Conservation (phyloP, 2,113 vertebrate genomes). For the Pelodiscus sinensis region DNA sequence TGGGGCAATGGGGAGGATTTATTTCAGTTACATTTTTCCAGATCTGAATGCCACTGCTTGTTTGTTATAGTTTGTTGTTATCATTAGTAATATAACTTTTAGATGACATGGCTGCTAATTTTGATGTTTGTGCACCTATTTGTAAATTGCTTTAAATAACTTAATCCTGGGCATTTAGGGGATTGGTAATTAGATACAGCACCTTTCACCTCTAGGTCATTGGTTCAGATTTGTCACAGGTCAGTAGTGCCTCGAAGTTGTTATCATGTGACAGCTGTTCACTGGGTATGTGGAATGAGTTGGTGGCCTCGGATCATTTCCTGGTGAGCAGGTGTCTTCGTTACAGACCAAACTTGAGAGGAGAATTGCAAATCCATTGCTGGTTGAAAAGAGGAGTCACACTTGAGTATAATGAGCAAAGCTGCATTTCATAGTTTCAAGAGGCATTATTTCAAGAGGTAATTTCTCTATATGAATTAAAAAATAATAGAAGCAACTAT, state of each 20-base stretch:
- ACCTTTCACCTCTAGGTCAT: slow-evolving; percentile 71
- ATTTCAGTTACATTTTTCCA: neutral
- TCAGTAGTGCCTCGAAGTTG: slow-evolving; percentile 63
- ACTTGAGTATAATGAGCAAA: neutral
- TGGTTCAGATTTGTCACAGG: slow-evolving; percentile 67
- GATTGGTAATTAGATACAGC: slow-evolving; percentile 68
- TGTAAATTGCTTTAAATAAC: slow-evolving; percentile 12
- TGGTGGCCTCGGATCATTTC: slow-evolving; percentile 58
- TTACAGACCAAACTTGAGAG: slow-evolving; percentile 38
- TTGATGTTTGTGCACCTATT: neutral
- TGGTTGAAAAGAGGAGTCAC: neutral
- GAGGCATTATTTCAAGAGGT: neutral
- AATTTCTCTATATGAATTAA: neutral
- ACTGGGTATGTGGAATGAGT: slow-evolving; percentile 45
- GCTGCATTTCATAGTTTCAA: neutral
- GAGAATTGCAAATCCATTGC: slow-evolving; percentile 25
- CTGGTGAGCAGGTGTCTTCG: slow-evolving; percentile 66
- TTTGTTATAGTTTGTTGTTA: too few species aligned
- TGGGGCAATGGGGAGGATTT: neutral
- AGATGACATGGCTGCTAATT: neutral
- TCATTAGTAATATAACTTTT: neutral
- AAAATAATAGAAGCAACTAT: neutral
- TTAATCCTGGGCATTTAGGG: slow-evolving; percentile 9
- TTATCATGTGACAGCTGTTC: slow-evolving; percentile 64
- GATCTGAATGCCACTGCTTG: neutral